These are phyloP conservation scores for Netelia virgata DNA, from an alignment of 2,888 invertebrate species.

Conservation along the genomic window DNA sequence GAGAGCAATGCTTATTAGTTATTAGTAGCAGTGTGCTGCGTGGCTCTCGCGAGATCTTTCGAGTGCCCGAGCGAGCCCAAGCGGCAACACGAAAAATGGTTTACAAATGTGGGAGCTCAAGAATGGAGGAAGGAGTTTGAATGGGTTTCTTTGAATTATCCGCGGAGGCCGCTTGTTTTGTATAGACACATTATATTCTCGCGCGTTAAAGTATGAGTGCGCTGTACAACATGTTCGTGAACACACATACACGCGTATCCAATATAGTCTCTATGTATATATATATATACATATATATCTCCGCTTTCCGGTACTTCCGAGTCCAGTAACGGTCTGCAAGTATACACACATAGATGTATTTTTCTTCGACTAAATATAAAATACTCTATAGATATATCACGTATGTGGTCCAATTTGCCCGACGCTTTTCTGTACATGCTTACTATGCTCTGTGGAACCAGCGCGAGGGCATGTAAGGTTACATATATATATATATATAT, in stretches of 20 bases:
- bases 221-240: constrained; percentile 15
- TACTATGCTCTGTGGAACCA: neutral
- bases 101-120: constrained; percentile 78
- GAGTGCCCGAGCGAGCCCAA: constrained; percentile 45
- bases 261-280: neutral
- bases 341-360: neutral
- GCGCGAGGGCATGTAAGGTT: neutral
- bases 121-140: constrained; percentile 80
- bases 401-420: neutral
- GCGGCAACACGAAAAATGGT: constrained; percentile 78
- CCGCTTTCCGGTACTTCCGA: neutral
- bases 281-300: constrained; percentile 7
- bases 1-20: constrained; percentile 77
- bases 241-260: neutral
- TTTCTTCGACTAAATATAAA: neutral
- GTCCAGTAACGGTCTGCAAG: neutral
- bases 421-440: neutral
- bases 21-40: constrained; percentile 73
- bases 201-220: constrained; percentile 69
- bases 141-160: constrained; percentile 82
- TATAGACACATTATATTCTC: constrained; percentile 77
- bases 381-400: neutral
- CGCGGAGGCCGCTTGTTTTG: constrained; percentile 79
- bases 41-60: constrained; percentile 67
- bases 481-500: constrained; percentile 21